Percentiles rank a stretch among this genome's conserved stretches.
phyloP scores from a whole-genome alignment of 2,888 invertebrate genomes.

The Eutolmus rufibarbis region DNA sequence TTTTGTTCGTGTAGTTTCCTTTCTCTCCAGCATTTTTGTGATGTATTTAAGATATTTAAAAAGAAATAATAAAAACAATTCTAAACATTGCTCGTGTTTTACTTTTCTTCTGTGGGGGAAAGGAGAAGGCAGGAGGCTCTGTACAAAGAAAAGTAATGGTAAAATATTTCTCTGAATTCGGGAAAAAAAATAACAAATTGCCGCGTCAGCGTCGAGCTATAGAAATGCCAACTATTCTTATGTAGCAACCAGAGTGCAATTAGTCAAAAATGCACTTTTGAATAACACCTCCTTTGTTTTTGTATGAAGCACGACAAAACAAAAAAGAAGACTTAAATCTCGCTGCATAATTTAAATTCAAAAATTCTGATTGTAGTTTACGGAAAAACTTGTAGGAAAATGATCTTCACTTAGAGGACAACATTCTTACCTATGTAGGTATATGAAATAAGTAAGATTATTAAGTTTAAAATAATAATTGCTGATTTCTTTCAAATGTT shows the following conservation, averaged over 20 bases:
- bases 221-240: not conserved
- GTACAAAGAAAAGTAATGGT: too few relatives aligned
- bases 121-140: too few relatives aligned
- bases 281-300: not conserved
- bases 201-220: not conserved
- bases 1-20: constrained; percentile 23
- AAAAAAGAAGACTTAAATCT: not conserved
- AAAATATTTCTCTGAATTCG: not conserved
- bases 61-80: constrained; percentile 38
- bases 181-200: too few relatives aligned
- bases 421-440: not conserved
- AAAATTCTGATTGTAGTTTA: not conserved
- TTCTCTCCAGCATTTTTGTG: constrained; percentile 30
- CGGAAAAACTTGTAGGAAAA: not conserved
- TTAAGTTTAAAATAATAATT: too few relatives aligned
- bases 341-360: not conserved
- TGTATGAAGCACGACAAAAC: not conserved
- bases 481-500: too few relatives aligned
- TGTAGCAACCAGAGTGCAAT: not conserved
- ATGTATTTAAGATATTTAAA: constrained; percentile 36
- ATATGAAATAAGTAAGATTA: too few relatives aligned
- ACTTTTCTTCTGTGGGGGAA: not conserved
- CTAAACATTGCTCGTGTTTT: not conserved
- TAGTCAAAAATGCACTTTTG: not conserved
- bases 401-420: not conserved